These are phyloP conservation scores for Procapra przewalskii DNA, from an alignment of 2,113 vertebrate species.

Conservation along the genomic window DNA sequence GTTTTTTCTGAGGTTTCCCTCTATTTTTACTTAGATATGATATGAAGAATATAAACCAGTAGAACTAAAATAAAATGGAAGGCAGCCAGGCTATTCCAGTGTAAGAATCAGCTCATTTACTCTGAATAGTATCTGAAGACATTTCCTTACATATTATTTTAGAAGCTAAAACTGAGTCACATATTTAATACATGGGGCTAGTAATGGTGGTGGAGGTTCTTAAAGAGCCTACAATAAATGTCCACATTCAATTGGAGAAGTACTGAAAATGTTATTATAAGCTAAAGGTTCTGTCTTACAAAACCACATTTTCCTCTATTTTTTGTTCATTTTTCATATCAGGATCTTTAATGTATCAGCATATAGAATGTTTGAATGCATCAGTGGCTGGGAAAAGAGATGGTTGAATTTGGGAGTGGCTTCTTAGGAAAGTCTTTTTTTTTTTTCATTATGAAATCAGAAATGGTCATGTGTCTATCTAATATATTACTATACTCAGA, in stretches of 20 bases:
- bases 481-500: not conserved
- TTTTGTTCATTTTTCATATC: constrained; percentile 25
- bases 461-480: not conserved
- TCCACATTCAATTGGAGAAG: not conserved
- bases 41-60: not conserved
- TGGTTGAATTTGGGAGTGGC: not conserved
- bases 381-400: not conserved
- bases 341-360: not conserved
- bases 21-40: not conserved
- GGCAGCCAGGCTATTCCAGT: not conserved
- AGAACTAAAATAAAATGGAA: constrained; percentile 29
- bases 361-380: not conserved
- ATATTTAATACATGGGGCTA: not conserved
- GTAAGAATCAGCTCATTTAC: not conserved
- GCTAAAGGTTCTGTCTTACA: not conserved
- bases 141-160: not conserved
- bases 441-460: not conserved
- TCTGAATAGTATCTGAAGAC: not conserved
- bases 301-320: not conserved
- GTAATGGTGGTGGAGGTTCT: not conserved
- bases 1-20: not conserved
- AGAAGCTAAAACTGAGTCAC: not conserved
- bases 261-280: not conserved
- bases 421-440: not conserved
- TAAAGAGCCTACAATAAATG: not conserved